Evolutionary conservation across 2,113 vertebrate species (phyloP).

Genomic region (Polypterus senegalus): DNA sequence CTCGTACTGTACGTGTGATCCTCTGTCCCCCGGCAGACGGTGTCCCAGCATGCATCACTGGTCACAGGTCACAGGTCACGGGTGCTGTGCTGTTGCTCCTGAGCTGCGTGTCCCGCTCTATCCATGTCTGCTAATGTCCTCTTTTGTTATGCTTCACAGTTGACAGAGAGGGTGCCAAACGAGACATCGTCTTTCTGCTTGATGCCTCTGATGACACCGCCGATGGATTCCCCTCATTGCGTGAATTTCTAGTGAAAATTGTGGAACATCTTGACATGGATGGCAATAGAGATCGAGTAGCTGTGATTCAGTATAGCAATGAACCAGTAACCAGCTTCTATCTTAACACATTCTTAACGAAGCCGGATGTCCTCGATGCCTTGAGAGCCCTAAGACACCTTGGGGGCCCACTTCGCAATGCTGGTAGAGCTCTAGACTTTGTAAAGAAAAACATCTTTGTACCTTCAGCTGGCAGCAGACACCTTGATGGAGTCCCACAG

Average conservation of each 20-base stretch:
- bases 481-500: slow-evolving; percentile 44
- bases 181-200: slow-evolving; percentile 67
- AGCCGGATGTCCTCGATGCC: slow-evolving; percentile 33
- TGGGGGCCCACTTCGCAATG: slow-evolving; percentile 38
- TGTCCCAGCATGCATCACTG: too few species aligned
- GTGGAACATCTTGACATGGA: slow-evolving; percentile 40
- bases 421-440: slow-evolving; percentile 42
- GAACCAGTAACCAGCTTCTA: slow-evolving; percentile 38
- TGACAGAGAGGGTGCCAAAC: slow-evolving; percentile 57
- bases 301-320: slow-evolving; percentile 50
- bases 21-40: too few species aligned
- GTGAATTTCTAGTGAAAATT: slow-evolving; percentile 54
- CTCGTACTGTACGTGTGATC: too few species aligned
- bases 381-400: slow-evolving; percentile 36
- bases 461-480: slow-evolving; percentile 40
- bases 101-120: too few species aligned
- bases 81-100: too few species aligned
- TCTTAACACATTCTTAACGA: slow-evolving; percentile 38
- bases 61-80: too few species aligned
- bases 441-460: slow-evolving; percentile 36
- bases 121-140: slow-evolving; percentile 10
- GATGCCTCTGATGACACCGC: slow-evolving; percentile 47
- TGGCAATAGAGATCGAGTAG: slow-evolving; percentile 38
- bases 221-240: slow-evolving; percentile 55
- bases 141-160: slow-evolving; percentile 25